Percentiles rank a stretch among this genome's conserved stretches.
phyloP scores from a whole-genome alignment of 2,797 vertebrate genomes.

The Typhlichthys eigenmanni region DNA sequence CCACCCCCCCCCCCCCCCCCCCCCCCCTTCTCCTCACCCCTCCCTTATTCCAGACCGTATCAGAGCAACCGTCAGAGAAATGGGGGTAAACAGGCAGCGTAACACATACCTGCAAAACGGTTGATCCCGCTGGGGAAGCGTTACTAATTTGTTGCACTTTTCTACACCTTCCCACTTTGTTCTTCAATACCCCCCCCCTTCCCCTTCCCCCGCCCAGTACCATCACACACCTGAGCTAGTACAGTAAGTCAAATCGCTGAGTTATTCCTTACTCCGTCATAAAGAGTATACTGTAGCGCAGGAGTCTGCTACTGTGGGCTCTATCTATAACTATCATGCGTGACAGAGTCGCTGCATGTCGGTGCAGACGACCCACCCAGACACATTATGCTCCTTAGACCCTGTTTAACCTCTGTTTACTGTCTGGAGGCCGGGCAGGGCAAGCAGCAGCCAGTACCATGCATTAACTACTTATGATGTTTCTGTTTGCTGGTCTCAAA shows the following conservation, averaged over 20 bases:
- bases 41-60: constrained; percentile 21
- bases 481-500: neutral
- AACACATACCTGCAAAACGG: constrained; percentile 64
- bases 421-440: too few relatives aligned
- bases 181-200: constrained; percentile 34
- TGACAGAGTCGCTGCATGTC: constrained; percentile 13
- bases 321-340: constrained; percentile 15
- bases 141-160: constrained; percentile 66
- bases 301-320: neutral
- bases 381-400: neutral
- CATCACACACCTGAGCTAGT: constrained; percentile 3
- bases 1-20: constrained; percentile 54
- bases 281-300: neutral
- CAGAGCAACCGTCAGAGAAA: constrained; percentile 37
- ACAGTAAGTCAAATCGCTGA: constrained; percentile 16
- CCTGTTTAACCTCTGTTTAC: neutral
- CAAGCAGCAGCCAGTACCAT: too few relatives aligned
- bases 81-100: constrained; percentile 49
- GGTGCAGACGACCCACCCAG: constrained; percentile 2
- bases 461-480: too few relatives aligned
- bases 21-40: constrained; percentile 3
- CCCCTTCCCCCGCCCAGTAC: constrained; percentile 31
- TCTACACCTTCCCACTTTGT: constrained; percentile 67
- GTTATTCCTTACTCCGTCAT: constrained; percentile 14
- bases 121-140: constrained; percentile 46